Evolutionary conservation across 2,888 invertebrate genomes (phyloP), one percentile per base, ranked within the genome.

Genomic region (Polydrusus pterygomalis): DNA sequence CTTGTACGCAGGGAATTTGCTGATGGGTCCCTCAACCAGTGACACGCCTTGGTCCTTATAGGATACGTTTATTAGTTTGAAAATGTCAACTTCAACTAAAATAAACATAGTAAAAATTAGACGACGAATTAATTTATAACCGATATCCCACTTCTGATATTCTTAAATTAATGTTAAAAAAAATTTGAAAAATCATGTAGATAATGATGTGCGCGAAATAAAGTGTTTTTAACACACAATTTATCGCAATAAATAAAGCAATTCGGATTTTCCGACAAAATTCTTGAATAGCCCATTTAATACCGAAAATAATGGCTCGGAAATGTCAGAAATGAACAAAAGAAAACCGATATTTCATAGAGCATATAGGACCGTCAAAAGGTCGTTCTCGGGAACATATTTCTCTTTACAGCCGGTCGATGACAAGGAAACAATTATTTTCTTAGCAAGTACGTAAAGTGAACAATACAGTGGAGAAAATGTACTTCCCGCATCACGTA

Each of bases 31-130:
- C 79, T 87, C 86, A 2, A 87, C 87, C 17, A 86, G 75, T 3
- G 88, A 88, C 13, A 88, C 87, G n/a, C 88, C 88, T 75, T 85
- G 87, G 74, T 88, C 87, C 74, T 87, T 87, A 13, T 85, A 83
- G 8, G 87, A 86, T 30, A 88, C 85, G 73, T 88, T 88, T 74
- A 88, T 85, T 58, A 88, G 82, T 75, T 87, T 86, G 38, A 88
- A 80, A 43, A 88, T 86, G 77, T 88, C 87, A 45, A 88, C 84
- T 81, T 88, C 87, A 78, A 83, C 88, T 88, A 71, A 49, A 80
- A 80, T n/a, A n/a, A n/a, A n/a, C n/a, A n/a, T n/a, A n/a, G n/a
- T n/a, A n/a, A n/a, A n/a, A n/a, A n/a, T n/a, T n/a, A n/a, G n/a
- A n/a, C n/a, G n/a, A n/a, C n/a, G n/a, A n/a, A n/a, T n/a, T n/a